Percentiles rank a stretch among this genome's conserved stretches.
Conservation (phyloP, 2,113 vertebrate genomes). For the Gavia stellata region DNA sequence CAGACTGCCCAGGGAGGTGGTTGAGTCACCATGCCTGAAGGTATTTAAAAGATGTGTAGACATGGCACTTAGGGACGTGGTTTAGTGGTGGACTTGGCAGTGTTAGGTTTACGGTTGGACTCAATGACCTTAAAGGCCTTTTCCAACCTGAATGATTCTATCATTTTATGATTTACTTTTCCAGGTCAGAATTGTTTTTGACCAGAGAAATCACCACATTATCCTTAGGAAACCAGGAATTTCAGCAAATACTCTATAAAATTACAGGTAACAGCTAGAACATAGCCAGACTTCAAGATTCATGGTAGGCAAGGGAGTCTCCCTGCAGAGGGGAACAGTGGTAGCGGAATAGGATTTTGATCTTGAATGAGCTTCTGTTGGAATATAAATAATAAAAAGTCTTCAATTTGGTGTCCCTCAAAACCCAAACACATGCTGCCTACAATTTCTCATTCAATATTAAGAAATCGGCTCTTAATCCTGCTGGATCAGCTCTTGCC, state of each 20-base stretch:
- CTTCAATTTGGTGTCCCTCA: background rate
- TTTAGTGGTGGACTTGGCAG: background rate
- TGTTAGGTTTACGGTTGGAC: background rate
- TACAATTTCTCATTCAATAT: background rate
- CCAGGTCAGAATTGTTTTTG: background rate
- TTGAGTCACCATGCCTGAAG: background rate
- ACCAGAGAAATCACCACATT: background rate
- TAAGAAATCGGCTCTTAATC: background rate
- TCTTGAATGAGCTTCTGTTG: background rate
- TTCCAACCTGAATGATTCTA: background rate
- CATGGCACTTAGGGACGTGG: background rate
- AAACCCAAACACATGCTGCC: background rate
- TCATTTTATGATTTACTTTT: background rate
- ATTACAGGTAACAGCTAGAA: background rate
- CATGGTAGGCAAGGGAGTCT: background rate
- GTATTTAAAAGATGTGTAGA: background rate
- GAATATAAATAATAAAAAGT: background rate
- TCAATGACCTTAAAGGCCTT: background rate
- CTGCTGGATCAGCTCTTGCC: background rate
- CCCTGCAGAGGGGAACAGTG: background rate
- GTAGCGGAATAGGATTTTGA: background rate
- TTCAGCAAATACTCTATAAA: background rate
- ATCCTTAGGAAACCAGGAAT: background rate
- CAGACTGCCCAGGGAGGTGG: too few relatives aligned
- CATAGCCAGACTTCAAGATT: background rate